These are phyloP conservation scores for Mustela nigripes DNA, from an alignment of 2,113 vertebrate species.

Conservation along the genomic window DNA sequence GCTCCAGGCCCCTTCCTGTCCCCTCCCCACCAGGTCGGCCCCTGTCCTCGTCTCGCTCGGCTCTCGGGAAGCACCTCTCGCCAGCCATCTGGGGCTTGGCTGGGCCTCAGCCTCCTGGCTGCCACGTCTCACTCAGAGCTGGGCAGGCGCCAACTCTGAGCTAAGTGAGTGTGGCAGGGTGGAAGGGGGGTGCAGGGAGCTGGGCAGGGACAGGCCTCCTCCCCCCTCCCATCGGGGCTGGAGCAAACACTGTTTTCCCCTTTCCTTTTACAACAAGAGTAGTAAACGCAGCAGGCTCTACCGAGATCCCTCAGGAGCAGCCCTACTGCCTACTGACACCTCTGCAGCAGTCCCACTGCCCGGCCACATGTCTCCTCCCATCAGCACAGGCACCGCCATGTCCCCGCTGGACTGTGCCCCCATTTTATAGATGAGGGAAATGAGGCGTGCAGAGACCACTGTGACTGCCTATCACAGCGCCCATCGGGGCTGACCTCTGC, in stretches of 20 bases:
- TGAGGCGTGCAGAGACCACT: rapidly evolving
- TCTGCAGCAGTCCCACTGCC: not conserved
- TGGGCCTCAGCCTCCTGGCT: conserved; percentile 87
- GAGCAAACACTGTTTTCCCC: conserved; percentile 47
- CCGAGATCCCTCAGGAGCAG: not conserved
- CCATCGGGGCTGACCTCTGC: not conserved
- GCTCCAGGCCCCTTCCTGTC: conserved; percentile 44
- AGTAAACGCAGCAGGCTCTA: conserved; percentile 52
- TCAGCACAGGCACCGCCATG: not conserved
- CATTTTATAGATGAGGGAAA: not conserved
- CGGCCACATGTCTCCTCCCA: not conserved
- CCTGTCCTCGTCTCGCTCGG: conserved; percentile 62
- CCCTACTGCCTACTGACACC: not conserved
- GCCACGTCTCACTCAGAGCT: conserved; percentile 90
- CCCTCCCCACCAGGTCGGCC: conserved; percentile 37
- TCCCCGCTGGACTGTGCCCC: not conserved
- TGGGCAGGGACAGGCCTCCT: conserved; percentile 69
- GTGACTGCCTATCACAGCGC: not conserved
- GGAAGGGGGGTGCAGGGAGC: conserved; percentile 80
- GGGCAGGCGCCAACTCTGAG: conserved; percentile 88
- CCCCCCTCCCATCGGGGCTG: conserved; percentile 77
- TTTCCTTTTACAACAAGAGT: conserved; percentile 65
- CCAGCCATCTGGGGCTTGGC: conserved; percentile 89
- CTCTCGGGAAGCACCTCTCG: conserved; percentile 84
- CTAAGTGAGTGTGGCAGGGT: conserved; percentile 84